phyloP scores from a whole-genome alignment of 2,888 invertebrate genomes.

The Yponomeuta sedellus region DNA sequence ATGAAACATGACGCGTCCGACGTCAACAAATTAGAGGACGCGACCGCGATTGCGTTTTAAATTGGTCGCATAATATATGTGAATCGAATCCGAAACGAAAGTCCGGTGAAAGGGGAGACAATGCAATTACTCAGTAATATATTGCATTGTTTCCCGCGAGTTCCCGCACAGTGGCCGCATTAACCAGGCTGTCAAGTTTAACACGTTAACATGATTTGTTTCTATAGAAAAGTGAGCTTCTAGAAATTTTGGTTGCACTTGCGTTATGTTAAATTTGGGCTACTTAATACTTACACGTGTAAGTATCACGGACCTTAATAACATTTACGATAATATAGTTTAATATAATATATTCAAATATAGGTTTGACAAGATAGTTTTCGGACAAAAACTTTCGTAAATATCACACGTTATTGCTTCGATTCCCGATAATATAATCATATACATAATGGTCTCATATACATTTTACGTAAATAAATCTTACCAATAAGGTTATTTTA shows the following conservation, averaged over 20 bases:
- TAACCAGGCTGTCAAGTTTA: background rate
- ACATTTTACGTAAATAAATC: no score
- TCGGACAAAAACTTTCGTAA: no score
- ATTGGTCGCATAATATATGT: slow-evolving; percentile 18
- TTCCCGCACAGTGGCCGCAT: background rate
- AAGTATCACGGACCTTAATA: no score
- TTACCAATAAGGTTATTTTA: no score
- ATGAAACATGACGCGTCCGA: background rate
- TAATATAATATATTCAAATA: no score
- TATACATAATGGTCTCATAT: no score
- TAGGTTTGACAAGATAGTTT: no score
- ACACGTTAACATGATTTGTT: background rate
- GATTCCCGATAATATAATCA: no score
- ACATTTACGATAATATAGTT: no score
- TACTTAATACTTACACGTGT: no score
- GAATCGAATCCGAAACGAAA: slow-evolving; percentile 17
- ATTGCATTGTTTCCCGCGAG: background rate
- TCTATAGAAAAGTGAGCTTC: background rate
- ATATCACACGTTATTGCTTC: no score
- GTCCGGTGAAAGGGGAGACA: slow-evolving; percentile 10
- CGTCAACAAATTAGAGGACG: background rate
- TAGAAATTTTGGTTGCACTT: background rate
- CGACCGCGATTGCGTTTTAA: slow-evolving; percentile 9
- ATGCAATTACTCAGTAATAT: background rate
- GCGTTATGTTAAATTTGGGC: no score